A percentile compares a stretch with the other conserved stretches of the same genome.
Evolutionary conservation across 1,140 invertebrate genomes (phyloP).

Genomic region (Pachypeltis micranthus): DNA sequence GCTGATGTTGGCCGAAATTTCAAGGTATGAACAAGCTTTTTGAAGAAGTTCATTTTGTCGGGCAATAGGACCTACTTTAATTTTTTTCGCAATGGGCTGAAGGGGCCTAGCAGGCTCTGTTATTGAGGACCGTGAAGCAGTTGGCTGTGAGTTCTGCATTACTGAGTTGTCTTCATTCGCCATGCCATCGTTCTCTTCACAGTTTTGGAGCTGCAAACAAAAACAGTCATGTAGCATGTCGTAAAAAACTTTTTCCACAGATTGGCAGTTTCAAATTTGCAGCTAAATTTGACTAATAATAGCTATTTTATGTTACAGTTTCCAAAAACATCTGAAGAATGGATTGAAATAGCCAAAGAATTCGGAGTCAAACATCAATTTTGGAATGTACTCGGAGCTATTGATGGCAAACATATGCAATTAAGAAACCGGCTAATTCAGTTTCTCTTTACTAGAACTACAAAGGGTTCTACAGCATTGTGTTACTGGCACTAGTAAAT

Average conservation of each 20-base stretch:
- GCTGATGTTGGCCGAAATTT: not conserved
- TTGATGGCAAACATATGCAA: not conserved
- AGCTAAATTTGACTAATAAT: too few relatives aligned
- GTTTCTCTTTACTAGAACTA: not conserved
- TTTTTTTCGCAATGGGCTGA: not conserved
- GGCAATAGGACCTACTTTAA: conserved; percentile 4
- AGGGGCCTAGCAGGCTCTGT: not conserved
- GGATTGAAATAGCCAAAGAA: not conserved
- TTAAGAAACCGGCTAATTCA: not conserved
- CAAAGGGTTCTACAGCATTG: not conserved
- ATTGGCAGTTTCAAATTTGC: not conserved
- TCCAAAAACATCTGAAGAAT: not conserved
- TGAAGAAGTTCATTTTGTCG: not conserved
- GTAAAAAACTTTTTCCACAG: not conserved
- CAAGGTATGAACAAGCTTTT: not conserved
- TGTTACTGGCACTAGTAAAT: not conserved
- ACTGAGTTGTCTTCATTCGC: not conserved
- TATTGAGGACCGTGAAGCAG: not conserved
- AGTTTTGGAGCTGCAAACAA: not conserved
- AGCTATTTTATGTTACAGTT: not conserved
- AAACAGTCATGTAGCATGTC: not conserved
- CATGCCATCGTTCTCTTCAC: not conserved
- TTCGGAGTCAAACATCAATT: not conserved
- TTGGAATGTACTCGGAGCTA: not conserved
- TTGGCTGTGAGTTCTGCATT: not conserved